These are phyloP conservation scores for Malachius bipustulatus DNA, from an alignment of 2,888 invertebrate species.

Conservation along the genomic window DNA sequence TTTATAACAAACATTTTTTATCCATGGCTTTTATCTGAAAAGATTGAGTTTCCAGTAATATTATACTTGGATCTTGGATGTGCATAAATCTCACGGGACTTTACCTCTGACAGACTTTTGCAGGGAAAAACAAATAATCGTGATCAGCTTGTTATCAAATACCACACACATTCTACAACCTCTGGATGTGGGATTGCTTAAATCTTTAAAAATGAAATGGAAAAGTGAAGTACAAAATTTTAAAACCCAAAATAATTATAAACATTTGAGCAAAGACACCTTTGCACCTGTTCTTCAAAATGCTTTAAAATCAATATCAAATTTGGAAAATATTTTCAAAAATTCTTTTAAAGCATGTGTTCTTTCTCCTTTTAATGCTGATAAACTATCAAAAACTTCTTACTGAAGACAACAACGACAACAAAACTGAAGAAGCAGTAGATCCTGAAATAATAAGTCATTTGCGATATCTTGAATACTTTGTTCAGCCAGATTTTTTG, in stretches of 20 bases:
- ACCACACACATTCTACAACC: conserved; percentile 9
- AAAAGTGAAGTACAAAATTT: conserved; percentile 20
- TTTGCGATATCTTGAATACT: conserved; percentile 9
- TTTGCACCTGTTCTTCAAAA: conserved; percentile 22
- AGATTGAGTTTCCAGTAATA: conserved; percentile 10
- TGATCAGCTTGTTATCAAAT: conserved; percentile 8
- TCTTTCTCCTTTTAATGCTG: conserved; percentile 18
- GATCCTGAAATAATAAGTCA: conserved; percentile 5
- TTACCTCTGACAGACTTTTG: conserved; percentile 11
- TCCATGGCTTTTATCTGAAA: conserved; percentile 10
- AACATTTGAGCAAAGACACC: conserved; percentile 19
- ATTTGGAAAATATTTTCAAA: conserved; percentile 9
- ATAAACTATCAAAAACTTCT: conserved; percentile 12
- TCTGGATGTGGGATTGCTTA: conserved; percentile 29
- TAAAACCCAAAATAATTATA: conserved; percentile 18
- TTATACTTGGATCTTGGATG: conserved; percentile 12
- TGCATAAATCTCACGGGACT: conserved; percentile 12
- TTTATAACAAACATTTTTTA: conserved; percentile 11
- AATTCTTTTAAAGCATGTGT: conserved; percentile 25
- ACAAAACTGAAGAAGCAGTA: conserved; percentile 7
- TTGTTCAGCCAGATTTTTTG: conserved; percentile 9
- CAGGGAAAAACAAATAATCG: conserved; percentile 13
- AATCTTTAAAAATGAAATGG: conserved; percentile 26
- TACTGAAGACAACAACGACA: conserved; percentile 6
- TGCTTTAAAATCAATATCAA: conserved; percentile 15